Evolutionary conservation across 2,888 invertebrate species (phyloP).

Genomic region (Meloe dianella): DNA sequence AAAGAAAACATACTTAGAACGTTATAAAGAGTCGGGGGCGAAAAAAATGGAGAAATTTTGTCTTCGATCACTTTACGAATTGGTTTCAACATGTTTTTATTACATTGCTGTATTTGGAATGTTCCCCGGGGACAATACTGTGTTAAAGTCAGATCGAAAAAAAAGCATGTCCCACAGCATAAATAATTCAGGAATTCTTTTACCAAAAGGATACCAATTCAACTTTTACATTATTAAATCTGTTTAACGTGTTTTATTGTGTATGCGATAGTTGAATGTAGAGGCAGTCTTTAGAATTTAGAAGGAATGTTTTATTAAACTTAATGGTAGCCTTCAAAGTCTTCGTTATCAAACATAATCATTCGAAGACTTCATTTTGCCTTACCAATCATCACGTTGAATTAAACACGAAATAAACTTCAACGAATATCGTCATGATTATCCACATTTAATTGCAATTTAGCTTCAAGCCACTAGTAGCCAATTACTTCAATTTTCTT

Average conservation of each 20-base stretch:
- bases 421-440: not conserved
- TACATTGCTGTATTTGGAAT: slow-evolving; percentile 35
- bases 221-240: slow-evolving; percentile 43
- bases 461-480: not conserved
- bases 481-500: not conserved
- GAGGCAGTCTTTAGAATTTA: no score
- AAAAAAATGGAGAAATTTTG: not conserved
- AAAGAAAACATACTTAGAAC: not conserved
- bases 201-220: slow-evolving; percentile 30
- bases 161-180: slow-evolving; percentile 38
- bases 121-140: slow-evolving; percentile 34
- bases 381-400: no score
- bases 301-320: no score
- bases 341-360: no score
- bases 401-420: no score
- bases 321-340: no score
- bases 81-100: slow-evolving; percentile 33
- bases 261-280: not conserved
- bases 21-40: not conserved
- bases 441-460: not conserved
- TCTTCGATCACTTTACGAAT: slow-evolving; percentile 16
- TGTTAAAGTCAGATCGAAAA: slow-evolving; percentile 36
- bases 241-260: slow-evolving; percentile 24
- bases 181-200: slow-evolving; percentile 40
- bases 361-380: no score